Evolutionary conservation across 2,113 vertebrate species (phyloP).

Genomic region (Taxidea taxus): DNA sequence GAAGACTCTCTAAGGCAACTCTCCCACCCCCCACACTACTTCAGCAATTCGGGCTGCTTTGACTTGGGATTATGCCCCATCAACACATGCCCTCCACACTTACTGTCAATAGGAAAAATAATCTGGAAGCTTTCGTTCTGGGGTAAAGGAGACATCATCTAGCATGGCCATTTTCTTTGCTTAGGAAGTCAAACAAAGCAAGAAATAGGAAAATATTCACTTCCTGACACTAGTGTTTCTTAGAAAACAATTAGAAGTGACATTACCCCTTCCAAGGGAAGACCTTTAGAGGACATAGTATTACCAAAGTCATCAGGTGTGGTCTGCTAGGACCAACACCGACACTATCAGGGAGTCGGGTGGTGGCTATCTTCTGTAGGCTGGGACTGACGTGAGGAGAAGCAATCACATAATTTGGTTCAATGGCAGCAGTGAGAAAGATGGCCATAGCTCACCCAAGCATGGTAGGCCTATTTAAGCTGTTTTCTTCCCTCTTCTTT

Average conservation of each 20-base stretch:
- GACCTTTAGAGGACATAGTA: background rate
- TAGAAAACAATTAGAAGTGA: constrained; percentile 8
- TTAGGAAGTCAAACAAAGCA: background rate
- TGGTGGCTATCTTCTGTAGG: background rate
- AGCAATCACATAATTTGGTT: background rate
- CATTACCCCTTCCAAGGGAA: background rate
- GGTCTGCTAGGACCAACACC: background rate
- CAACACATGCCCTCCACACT: background rate
- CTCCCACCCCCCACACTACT: background rate
- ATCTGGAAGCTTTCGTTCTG: background rate
- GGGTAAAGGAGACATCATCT: background rate
- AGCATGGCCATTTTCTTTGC: background rate
- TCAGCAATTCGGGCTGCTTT: background rate
- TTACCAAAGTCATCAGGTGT: background rate
- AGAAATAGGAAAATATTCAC: background rate
- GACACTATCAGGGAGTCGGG: background rate
- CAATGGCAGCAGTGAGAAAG: background rate
- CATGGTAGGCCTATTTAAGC: background rate
- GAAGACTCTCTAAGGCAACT: background rate
- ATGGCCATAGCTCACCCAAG: background rate
- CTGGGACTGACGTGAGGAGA: background rate
- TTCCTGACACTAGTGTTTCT: background rate
- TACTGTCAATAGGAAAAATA: background rate
- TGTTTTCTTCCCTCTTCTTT: background rate
- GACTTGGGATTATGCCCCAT: background rate